Evolutionary conservation across 2,888 invertebrate species (phyloP), one percentile per base, ranked within the genome.

Genomic region (Colletes collaris): DNA sequence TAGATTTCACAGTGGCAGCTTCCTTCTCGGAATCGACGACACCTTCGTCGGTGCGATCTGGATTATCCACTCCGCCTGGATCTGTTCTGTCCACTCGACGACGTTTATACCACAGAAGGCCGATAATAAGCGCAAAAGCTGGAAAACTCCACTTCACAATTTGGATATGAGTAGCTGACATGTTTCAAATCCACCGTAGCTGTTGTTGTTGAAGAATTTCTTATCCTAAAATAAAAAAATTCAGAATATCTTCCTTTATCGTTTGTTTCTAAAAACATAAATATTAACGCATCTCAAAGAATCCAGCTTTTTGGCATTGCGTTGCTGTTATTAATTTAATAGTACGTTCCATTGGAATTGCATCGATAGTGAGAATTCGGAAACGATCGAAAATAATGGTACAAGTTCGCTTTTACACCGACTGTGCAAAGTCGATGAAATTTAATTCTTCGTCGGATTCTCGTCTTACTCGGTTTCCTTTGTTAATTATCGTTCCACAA

Each of bases 101-200:
- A 94, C 96, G 96, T 94, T 95, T 96, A 95, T 96, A 96, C 97
- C 97, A 97, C 92, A 96, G 95, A 93, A 97, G 95, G 89, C 96
- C 96, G 93, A 97, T 94, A 90, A 97, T 94, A 90, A 97, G 95
- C 90, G 96, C 97, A 94, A 97, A 95, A 90, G 96, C 96, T 92
- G 97, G 97, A 89, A 97, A 94, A 90, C 96, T 96, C 95, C 96
- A 95, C 94, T 96, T 95, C 92, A 97, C 94, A 91, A 97, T 93
- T 93, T 96, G 97, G 93, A 96, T 95, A 94, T 95, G 93, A 85
- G 91, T 89, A 93, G 96, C 95, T 94, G 96, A 96, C 97, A 97
- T 97, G 94, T 94, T 95, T 94, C 92, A 92, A 93, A 95, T 96
- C 96, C 96, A 96, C 96, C 95, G 95, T 96, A 95, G 94, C 93